phyloP scores from a whole-genome alignment of 2,113 vertebrate species.

The Neotoma lepida region DNA sequence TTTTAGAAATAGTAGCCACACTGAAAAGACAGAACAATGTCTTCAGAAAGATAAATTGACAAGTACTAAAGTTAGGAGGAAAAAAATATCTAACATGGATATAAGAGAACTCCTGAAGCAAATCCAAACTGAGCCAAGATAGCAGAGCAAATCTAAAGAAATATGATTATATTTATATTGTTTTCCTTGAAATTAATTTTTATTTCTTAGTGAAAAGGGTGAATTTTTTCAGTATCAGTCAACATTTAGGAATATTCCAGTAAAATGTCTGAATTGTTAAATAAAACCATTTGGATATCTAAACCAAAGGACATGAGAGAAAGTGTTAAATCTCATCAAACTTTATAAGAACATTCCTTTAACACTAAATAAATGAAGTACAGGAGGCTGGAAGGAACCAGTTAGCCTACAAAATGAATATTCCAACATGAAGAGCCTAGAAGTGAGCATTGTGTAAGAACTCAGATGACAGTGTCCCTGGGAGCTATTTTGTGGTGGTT shows the following conservation, averaged over 20 bases:
- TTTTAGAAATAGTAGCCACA: neutral
- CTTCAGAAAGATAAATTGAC: neutral
- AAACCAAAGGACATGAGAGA: neutral
- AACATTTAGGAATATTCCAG: neutral
- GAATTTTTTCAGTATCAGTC: neutral
- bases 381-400: neutral
- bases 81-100: neutral
- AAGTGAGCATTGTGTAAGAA: neutral
- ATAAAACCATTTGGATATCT: neutral
- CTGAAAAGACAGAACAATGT: neutral
- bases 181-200: neutral
- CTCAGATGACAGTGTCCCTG: neutral
- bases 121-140: neutral
- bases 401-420: neutral
- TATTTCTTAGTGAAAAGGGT: neutral
- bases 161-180: neutral
- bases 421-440: neutral
- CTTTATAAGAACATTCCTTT: neutral
- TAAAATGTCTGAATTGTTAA: neutral
- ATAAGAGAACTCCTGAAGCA: neutral
- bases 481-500: neutral
- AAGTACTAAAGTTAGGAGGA: neutral
- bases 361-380: neutral
- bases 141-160: conserved; percentile 18
- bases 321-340: neutral